phyloP scores from a whole-genome alignment of 2,797 vertebrate species.

The Acanthurus tractus region DNA sequence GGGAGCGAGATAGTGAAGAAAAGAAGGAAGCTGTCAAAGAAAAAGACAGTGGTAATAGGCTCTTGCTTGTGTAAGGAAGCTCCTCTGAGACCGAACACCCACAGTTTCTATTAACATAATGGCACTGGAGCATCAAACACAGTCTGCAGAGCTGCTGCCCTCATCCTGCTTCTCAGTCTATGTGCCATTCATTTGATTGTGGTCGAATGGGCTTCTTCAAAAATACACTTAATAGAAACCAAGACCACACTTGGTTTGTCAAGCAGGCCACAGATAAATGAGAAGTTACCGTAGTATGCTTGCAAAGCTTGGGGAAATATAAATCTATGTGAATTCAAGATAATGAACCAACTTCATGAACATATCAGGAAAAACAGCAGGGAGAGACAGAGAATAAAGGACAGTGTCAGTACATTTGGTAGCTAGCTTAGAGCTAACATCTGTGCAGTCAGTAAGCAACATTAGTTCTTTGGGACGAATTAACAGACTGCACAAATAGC shows the following conservation, averaged over 20 bases:
- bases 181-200: slow-evolving; percentile 23
- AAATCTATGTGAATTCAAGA: background rate
- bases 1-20: background rate
- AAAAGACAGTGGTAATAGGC: slow-evolving; percentile 52
- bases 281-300: background rate
- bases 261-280: background rate
- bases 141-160: slow-evolving; percentile 41
- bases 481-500: too few species aligned
- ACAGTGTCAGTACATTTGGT: too few species aligned
- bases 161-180: slow-evolving; percentile 12
- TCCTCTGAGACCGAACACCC: slow-evolving; percentile 62
- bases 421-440: too few species aligned
- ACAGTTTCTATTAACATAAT: slow-evolving; percentile 63
- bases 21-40: slow-evolving; percentile 24
- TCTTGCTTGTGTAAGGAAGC: slow-evolving; percentile 53
- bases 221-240: slow-evolving; percentile 1
- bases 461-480: too few species aligned
- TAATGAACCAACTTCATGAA: too few species aligned
- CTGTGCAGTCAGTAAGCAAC: too few species aligned
- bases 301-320: background rate
- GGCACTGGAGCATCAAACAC: slow-evolving; percentile 52
- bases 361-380: too few species aligned
- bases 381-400: too few species aligned
- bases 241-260: background rate
- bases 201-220: slow-evolving; percentile 16